Evolutionary conservation across 2,888 invertebrate genomes (phyloP).

Genomic region (Chorisops tibialis): DNA sequence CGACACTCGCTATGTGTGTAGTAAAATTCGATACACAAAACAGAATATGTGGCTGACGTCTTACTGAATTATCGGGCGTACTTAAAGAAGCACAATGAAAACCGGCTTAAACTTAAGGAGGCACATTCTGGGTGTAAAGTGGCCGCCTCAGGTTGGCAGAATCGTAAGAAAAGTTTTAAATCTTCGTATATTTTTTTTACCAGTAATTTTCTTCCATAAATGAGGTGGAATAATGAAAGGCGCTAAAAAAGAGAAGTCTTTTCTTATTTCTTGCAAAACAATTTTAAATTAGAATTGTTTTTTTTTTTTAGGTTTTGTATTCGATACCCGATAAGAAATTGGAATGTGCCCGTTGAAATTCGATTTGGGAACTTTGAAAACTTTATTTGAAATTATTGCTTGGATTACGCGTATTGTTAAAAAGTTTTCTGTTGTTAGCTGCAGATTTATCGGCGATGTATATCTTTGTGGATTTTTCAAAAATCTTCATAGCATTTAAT

Average conservation of each 20-base stretch:
- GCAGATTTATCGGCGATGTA: slow-evolving; percentile 14
- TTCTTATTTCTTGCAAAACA: background rate
- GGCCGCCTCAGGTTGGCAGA: background rate
- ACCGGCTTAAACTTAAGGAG: too few relatives aligned
- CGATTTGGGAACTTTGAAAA: slow-evolving; percentile 13
- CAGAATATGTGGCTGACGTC: background rate
- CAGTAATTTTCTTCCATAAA: slow-evolving; percentile 10
- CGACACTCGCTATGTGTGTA: too few relatives aligned
- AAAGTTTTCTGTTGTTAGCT: slow-evolving; percentile 9
- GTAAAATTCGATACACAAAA: too few relatives aligned
- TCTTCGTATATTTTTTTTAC: background rate
- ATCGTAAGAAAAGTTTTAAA: slow-evolving; percentile 5
- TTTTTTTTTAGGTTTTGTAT: too few relatives aligned
- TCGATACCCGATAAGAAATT: slow-evolving; percentile 14
- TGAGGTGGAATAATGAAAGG: slow-evolving; percentile 10
- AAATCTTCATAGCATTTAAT: background rate
- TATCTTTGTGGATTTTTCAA: background rate
- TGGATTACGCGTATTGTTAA: slow-evolving; percentile 15
- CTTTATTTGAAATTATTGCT: slow-evolving; percentile 23
- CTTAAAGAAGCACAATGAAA: background rate
- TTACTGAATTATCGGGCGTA: slow-evolving; percentile 12
- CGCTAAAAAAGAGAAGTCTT: background rate
- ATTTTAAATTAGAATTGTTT: background rate
- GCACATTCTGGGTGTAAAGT: too few relatives aligned
- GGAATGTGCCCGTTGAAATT: slow-evolving; percentile 12